Base-by-base conservation (phyloP, 2,888 invertebrate genomes). In the Allacma fusca region DNA sequence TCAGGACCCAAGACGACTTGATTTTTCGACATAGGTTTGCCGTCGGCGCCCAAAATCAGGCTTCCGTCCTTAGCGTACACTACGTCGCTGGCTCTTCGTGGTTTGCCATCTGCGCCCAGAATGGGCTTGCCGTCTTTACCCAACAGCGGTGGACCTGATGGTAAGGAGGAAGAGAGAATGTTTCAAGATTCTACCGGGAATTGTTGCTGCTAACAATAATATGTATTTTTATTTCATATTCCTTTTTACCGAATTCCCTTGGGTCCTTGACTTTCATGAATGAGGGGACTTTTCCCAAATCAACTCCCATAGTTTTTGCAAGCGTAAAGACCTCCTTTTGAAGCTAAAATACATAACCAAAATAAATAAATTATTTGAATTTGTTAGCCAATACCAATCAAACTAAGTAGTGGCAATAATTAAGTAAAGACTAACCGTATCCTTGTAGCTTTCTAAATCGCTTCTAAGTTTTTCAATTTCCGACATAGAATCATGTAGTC, bases 341-440 rank as follows among this genome's bases (percentile, higher is more conserved):
- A 76, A 79, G 77, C 82, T 82, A 29, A 5, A 62, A 62, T 23
- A n/a, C n/a, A n/a, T n/a, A n/a, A n/a, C n/a, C n/a, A n/a, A n/a
- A n/a, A n/a, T n/a, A n/a, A n/a, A n/a, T n/a, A n/a, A n/a, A n/a
- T n/a, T n/a, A n/a, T n/a, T n/a, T n/a, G n/a, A n/a, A n/a, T n/a
- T n/a, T n/a, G n/a, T n/a, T n/a, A n/a, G n/a, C n/a, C n/a, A n/a
- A n/a, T n/a, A n/a, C n/a, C n/a, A n/a, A n/a, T n/a, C n/a, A n/a
- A n/a, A n/a, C n/a, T n/a, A n/a, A n/a, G n/a, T n/a, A n/a, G n/a
- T n/a, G n/a, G n/a, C n/a, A n/a, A n/a, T n/a, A n/a, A n/a, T n/a
- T n/a, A n/a, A n/a, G n/a, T n/a, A n/a, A n/a, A n/a, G n/a, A 13
- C 2, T 65, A 74, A 80, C 81, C 43, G 78, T 71, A 28, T 76